phyloP scores from a whole-genome alignment of 1,140 invertebrate genomes.

The Cylas formicarius region DNA sequence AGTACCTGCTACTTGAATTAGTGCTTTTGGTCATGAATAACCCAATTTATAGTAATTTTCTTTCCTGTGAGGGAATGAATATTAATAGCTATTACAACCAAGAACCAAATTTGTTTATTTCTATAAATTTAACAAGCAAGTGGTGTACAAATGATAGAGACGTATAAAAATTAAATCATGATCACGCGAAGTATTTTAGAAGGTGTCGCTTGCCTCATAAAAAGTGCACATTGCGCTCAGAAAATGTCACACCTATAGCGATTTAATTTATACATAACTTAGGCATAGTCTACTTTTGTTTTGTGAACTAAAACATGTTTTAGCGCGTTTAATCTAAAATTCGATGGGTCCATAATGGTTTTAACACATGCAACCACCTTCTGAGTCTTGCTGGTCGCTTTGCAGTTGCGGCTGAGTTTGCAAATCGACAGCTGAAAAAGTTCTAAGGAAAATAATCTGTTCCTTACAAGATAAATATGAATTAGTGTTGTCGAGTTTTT shows the following conservation, averaged over 20 bases:
- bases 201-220: constrained; percentile 23
- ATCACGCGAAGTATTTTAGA: too few species aligned
- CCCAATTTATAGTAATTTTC: too few species aligned
- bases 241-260: constrained; percentile 26
- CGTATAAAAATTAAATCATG: too few species aligned
- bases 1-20: too few species aligned
- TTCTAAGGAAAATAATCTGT: constrained; percentile 39
- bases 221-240: constrained; percentile 19
- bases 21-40: too few species aligned
- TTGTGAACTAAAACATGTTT: constrained; percentile 9
- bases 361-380: constrained; percentile 72
- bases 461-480: too few species aligned
- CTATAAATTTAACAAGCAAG: too few species aligned
- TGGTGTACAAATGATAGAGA: too few species aligned
- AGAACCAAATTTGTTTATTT: too few species aligned
- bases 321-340: constrained; percentile 23
- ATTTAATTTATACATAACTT: constrained; percentile 24
- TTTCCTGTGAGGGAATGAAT: too few species aligned
- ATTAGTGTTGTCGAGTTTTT: too few species aligned
- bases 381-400: constrained; percentile 64
- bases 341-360: constrained; percentile 19
- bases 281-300: constrained; percentile 33
- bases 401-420: constrained; percentile 68
- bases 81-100: too few species aligned
- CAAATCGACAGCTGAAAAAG: constrained; percentile 61